Conservation (phyloP, 2,113 vertebrate species). For the Strix aluco region DNA sequence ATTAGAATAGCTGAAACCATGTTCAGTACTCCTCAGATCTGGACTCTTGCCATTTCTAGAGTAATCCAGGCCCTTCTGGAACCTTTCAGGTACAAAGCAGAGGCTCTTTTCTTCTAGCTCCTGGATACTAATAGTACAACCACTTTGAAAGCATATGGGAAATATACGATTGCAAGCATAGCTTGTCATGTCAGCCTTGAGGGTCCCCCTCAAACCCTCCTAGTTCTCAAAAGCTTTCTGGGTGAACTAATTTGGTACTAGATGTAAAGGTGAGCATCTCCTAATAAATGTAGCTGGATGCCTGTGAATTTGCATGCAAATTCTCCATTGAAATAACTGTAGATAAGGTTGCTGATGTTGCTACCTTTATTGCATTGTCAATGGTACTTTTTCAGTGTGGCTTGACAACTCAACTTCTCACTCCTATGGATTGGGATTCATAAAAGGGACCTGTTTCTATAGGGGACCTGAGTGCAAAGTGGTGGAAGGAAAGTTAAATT, state of each 20-base stretch:
- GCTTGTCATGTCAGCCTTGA: not conserved
- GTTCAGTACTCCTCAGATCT: not conserved
- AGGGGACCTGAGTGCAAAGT: not conserved
- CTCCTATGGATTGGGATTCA: not conserved
- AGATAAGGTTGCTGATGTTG: not conserved
- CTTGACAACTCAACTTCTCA: not conserved
- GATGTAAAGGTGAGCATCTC: not conserved
- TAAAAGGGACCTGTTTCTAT: not conserved
- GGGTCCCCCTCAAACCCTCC: not conserved
- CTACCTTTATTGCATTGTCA: not conserved
- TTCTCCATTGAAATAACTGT: not conserved
- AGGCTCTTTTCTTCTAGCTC: not conserved
- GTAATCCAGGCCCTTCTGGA: not conserved
- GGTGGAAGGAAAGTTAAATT: not conserved
- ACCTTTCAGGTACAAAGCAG: not conserved
- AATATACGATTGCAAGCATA: not conserved
- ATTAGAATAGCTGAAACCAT: not conserved
- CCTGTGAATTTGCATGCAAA: not conserved
- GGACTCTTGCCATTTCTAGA: not conserved
- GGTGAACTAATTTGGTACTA: not conserved
- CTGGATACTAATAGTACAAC: not conserved
- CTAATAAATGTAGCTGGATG: not conserved
- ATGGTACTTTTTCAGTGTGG: not conserved
- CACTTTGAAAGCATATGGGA: not conserved
- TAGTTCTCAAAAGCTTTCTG: not conserved